phyloP scores from a whole-genome alignment of 2,888 invertebrate species.

The Desoria tigrina region DNA sequence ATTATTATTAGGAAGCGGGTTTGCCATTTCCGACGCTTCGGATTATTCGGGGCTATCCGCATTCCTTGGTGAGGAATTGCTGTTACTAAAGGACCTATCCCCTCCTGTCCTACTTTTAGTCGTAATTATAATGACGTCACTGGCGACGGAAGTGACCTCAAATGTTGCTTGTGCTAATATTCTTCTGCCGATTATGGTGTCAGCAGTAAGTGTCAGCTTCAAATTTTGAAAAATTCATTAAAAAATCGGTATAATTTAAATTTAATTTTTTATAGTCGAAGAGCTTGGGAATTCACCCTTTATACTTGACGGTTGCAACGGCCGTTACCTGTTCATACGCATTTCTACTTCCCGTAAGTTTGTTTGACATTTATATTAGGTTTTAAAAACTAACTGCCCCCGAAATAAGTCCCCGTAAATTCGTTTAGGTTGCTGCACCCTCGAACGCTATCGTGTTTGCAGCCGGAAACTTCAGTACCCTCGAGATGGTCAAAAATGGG shows the following conservation, averaged over 20 bases:
- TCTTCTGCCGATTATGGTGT: conserved; percentile 31
- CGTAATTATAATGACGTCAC: conserved; percentile 34
- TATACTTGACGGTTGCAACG: conserved; percentile 86
- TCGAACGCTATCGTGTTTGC: conserved; percentile 90
- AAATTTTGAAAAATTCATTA: neutral
- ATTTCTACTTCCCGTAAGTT: conserved; percentile 60
- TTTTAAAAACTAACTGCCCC: conserved; percentile 4
- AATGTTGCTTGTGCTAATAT: conserved; percentile 28
- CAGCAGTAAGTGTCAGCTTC: conserved; percentile 23
- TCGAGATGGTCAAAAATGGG: conserved; percentile 48
- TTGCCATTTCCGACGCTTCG: conserved; percentile 28
- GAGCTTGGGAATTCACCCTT: conserved; percentile 73
- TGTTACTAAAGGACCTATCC: conserved; percentile 12
- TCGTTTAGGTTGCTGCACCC: conserved; percentile 91
- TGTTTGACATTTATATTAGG: neutral
- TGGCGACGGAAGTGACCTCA: conserved; percentile 39
- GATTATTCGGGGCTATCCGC: conserved; percentile 26
- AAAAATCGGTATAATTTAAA: neutral
- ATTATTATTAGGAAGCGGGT: conserved; percentile 37
- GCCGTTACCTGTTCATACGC: conserved; percentile 87
- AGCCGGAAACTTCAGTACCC: conserved; percentile 64
- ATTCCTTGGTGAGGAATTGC: conserved; percentile 25
- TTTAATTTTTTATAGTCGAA: conserved; percentile 63
- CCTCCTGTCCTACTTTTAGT: conserved; percentile 18
- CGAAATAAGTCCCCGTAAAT: too few species aligned